These are phyloP conservation scores for Artemia sp. DNA, from an alignment of 2,888 invertebrate species.

Conservation along the genomic window DNA sequence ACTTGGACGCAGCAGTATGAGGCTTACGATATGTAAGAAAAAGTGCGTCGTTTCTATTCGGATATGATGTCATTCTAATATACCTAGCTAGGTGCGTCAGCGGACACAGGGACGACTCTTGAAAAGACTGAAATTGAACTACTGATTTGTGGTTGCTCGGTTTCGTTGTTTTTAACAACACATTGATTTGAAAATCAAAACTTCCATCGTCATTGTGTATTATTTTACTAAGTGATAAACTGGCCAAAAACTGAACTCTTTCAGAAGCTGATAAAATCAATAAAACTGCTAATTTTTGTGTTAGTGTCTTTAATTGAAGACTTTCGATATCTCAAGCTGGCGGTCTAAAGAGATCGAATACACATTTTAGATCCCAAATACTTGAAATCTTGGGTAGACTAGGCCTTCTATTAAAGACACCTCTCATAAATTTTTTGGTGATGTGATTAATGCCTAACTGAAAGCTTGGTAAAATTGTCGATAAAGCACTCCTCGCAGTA, in stretches of 20 bases:
- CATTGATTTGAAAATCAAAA: too few relatives aligned
- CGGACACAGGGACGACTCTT: background rate
- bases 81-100: background rate
- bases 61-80: background rate
- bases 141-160: too few relatives aligned
- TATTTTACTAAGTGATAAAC: background rate
- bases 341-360: background rate
- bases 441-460: too few relatives aligned
- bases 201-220: too few relatives aligned
- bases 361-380: background rate
- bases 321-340: background rate
- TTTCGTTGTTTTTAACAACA: too few relatives aligned
- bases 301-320: background rate
- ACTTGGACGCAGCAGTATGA: too few relatives aligned
- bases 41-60: background rate
- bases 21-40: background rate
- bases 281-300: constrained; percentile 6
- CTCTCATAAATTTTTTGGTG: too few relatives aligned
- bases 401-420: too few relatives aligned
- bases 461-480: too few relatives aligned
- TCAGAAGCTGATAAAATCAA: background rate
- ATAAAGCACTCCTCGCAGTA: too few relatives aligned
- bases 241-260: background rate
- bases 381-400: background rate
- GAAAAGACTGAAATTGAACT: too few relatives aligned